Percentiles rank a stretch among this genome's conserved stretches.
Conservation (phyloP, 1,140 invertebrate species). For the Drosophila leontia region DNA sequence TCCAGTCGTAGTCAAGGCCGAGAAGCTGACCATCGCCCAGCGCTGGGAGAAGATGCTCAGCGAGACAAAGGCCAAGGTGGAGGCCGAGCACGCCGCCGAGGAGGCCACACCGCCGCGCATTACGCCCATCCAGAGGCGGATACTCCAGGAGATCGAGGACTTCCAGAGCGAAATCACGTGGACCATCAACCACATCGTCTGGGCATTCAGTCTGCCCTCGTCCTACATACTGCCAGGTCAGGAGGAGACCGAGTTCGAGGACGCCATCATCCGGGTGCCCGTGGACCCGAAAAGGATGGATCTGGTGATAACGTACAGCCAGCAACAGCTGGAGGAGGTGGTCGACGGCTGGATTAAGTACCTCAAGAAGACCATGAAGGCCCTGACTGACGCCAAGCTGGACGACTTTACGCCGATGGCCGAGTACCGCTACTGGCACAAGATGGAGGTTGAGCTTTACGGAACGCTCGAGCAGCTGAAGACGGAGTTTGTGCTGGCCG, state of each 20-base stretch:
- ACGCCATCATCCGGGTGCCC: conserved; percentile 85
- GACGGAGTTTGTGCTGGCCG: conserved; percentile 88
- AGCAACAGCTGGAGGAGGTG: conserved; percentile 87
- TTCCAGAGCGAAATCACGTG: conserved; percentile 70
- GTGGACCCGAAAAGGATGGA: conserved; percentile 85
- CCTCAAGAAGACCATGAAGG: conserved; percentile 87
- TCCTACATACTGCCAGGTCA: conserved; percentile 86
- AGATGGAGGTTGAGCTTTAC: conserved; percentile 90
- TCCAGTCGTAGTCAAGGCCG: conserved; percentile 54
- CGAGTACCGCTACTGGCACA: conserved; percentile 93
- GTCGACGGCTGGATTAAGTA: conserved; percentile 88
- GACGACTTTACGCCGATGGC: conserved; percentile 91
- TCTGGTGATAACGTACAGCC: conserved; percentile 85
- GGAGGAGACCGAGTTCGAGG: conserved; percentile 85
- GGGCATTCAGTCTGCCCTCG: conserved; percentile 88
- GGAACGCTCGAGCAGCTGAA: conserved; percentile 93
- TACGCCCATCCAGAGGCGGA: conserved; percentile 61
- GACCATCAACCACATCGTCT: conserved; percentile 89
- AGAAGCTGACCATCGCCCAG: conserved; percentile 72
- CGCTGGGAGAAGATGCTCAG: conserved; percentile 77
- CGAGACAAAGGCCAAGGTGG: conserved; percentile 76
- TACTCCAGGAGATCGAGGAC: conserved; percentile 74
- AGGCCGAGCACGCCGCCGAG: conserved; percentile 61
- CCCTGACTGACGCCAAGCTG: conserved; percentile 85
- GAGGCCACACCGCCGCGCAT: conserved; percentile 61